Evolutionary conservation across 2,888 invertebrate genomes (phyloP).

Genomic region (Antitype chi): DNA sequence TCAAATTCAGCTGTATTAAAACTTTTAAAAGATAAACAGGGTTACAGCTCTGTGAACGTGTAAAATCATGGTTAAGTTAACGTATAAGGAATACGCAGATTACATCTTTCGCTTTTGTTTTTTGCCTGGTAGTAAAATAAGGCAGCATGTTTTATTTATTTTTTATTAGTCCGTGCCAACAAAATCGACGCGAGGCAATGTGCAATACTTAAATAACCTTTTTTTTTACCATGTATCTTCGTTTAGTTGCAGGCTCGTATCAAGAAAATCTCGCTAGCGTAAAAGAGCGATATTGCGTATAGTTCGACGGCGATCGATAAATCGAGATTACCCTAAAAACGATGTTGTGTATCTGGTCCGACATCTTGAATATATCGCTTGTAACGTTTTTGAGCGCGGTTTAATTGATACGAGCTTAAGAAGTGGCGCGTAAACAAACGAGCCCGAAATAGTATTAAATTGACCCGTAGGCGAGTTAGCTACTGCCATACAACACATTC

Average conservation of each 20-base stretch:
- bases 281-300: neutral
- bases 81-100: neutral
- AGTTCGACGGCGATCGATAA: neutral
- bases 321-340: neutral
- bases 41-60: neutral
- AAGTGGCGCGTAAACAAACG: neutral
- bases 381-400: neutral
- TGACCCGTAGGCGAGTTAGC: constrained; percentile 16
- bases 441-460: constrained; percentile 19
- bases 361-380: constrained; percentile 3
- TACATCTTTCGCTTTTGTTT: neutral
- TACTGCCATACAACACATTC: constrained; percentile 48
- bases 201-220: neutral
- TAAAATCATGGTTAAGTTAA: neutral
- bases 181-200: neutral
- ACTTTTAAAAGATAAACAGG: neutral
- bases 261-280: neutral
- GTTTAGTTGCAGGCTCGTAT: constrained; percentile 10
- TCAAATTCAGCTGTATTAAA: neutral
- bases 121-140: constrained; percentile 7
- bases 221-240: constrained; percentile 4
- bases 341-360: neutral
- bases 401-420: constrained; percentile 14
- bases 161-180: neutral
- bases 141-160: constrained; percentile 2